Evolutionary conservation across 2,113 vertebrate genomes (phyloP).

Genomic region (Maccullochella peelii): DNA sequence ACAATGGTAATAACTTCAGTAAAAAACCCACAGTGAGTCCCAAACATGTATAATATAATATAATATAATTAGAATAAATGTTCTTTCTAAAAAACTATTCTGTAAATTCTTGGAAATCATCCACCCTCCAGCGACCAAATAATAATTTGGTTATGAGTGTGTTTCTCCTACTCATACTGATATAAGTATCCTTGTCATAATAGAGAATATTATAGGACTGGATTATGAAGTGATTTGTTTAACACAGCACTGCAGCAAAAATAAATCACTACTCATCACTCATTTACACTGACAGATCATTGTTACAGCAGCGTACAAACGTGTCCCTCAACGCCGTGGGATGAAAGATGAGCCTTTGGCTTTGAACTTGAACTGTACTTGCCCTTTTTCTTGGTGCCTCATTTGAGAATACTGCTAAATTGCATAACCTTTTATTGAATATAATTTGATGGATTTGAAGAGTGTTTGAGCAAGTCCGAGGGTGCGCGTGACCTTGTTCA

Average conservation of each 20-base stretch:
- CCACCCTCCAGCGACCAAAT: slow-evolving; percentile 3
- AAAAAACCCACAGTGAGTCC: not conserved
- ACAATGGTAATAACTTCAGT: not conserved
- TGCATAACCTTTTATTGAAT: slow-evolving; percentile 46
- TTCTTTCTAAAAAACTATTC: not conserved
- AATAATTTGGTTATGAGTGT: slow-evolving; percentile 12
- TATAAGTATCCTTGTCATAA: slow-evolving; percentile 53
- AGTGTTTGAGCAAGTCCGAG: slow-evolving; percentile 46
- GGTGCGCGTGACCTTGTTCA: slow-evolving; percentile 59
- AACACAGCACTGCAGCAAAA: slow-evolving; percentile 57
- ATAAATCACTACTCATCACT: slow-evolving; percentile 71
- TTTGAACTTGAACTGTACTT: slow-evolving; percentile 77
- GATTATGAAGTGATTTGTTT: slow-evolving; percentile 69
- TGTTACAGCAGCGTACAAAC: slow-evolving; percentile 53
- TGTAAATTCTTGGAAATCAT: slow-evolving; percentile 18
- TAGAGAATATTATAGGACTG: slow-evolving; percentile 53
- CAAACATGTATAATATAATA: not conserved
- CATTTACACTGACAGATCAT: slow-evolving; percentile 69
- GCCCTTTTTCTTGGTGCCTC: slow-evolving; percentile 43
- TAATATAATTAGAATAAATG: slow-evolving; percentile 24
- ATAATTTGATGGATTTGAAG: slow-evolving; percentile 65
- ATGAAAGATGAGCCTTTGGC: slow-evolving; percentile 72
- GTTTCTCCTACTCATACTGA: slow-evolving; percentile 33
- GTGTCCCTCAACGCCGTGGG: slow-evolving; percentile 46
- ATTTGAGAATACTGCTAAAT: slow-evolving; percentile 56